phyloP scores from a whole-genome alignment of 2,888 invertebrate genomes.

The Macrostomum cliftonense region DNA sequence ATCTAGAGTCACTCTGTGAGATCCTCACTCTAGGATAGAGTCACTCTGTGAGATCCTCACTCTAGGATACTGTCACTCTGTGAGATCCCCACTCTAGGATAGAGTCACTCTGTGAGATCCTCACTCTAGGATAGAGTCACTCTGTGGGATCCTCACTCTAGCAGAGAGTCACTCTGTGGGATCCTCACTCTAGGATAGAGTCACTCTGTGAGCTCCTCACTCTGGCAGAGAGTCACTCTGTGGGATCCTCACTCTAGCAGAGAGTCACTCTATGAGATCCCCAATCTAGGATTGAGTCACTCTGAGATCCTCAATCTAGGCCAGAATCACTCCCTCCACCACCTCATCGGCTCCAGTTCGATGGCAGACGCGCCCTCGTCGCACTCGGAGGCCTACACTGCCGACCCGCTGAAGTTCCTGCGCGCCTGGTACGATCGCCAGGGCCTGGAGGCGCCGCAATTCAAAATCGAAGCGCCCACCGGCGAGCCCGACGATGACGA shows the following conservation, averaged over 20 bases:
- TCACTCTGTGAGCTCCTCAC: too few species aligned
- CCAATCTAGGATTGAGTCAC: too few species aligned
- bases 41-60: too few species aligned
- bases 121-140: too few species aligned
- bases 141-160: too few species aligned
- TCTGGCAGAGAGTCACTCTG: too few species aligned
- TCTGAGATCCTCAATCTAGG: too few species aligned
- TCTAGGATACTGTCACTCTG: too few species aligned
- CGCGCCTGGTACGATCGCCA: slow-evolving; percentile 84
- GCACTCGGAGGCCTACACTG: slow-evolving; percentile 67
- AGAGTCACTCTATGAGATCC: slow-evolving; percentile 7
- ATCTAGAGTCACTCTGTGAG: slow-evolving; percentile 10
- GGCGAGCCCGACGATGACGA: background rate
- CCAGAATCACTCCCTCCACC: too few species aligned
- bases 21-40: slow-evolving; percentile 6
- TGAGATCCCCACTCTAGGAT: too few species aligned
- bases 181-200: slow-evolving; percentile 6
- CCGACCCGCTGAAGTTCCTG: slow-evolving; percentile 84
- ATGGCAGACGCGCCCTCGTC: slow-evolving; percentile 16
- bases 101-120: slow-evolving; percentile 13
- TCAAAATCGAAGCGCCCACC: background rate
- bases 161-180: slow-evolving; percentile 8
- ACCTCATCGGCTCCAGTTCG: too few species aligned
- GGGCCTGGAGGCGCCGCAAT: slow-evolving; percentile 40
- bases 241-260: too few species aligned